Percentiles rank a stretch among this genome's conserved stretches.
These are phyloP conservation scores for Pasiphila rectangulata DNA, from an alignment of 2,888 invertebrate species.

Conservation along the genomic window DNA sequence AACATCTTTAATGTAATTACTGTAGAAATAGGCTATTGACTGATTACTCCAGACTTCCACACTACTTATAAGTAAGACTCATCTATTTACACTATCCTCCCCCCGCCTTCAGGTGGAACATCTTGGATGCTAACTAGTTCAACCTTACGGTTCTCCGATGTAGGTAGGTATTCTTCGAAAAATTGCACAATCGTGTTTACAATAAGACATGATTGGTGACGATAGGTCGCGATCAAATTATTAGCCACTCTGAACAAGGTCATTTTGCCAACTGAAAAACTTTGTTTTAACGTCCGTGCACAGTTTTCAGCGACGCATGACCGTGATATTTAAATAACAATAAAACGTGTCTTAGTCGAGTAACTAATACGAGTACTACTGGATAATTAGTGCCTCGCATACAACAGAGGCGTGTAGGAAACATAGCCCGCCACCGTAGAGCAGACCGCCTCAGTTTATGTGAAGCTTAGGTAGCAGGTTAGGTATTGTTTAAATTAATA, in stretches of 20 bases:
- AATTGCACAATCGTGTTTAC: conserved; percentile 77
- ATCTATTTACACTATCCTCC: conserved; percentile 77
- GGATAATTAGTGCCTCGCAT: no score
- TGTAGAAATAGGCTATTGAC: conserved; percentile 62
- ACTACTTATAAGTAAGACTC: conserved; percentile 74
- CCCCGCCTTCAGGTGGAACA: conserved; percentile 72
- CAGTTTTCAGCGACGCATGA: conserved; percentile 39
- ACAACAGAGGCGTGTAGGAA: no score
- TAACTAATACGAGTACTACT: no score
- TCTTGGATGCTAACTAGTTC: conserved; percentile 76
- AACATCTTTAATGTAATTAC: conserved; percentile 58
- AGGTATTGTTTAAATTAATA: no score
- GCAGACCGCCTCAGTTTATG: no score
- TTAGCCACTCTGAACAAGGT: conserved; percentile 45
- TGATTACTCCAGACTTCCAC: conserved; percentile 69
- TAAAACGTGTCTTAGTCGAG: no score
- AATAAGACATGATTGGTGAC: conserved; percentile 65
- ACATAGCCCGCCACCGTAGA: no score
- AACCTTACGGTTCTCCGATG: conserved; percentile 74
- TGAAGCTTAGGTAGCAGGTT: no score
- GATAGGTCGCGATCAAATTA: conserved; percentile 52
- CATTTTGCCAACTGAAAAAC: conserved; percentile 30
- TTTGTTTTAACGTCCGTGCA: conserved; percentile 23
- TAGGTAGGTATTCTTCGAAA: conserved; percentile 63
- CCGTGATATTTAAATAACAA: conserved; percentile 7